These are phyloP conservation scores for Orthosia gracilis DNA, from an alignment of 2,888 invertebrate species.

Conservation along the genomic window DNA sequence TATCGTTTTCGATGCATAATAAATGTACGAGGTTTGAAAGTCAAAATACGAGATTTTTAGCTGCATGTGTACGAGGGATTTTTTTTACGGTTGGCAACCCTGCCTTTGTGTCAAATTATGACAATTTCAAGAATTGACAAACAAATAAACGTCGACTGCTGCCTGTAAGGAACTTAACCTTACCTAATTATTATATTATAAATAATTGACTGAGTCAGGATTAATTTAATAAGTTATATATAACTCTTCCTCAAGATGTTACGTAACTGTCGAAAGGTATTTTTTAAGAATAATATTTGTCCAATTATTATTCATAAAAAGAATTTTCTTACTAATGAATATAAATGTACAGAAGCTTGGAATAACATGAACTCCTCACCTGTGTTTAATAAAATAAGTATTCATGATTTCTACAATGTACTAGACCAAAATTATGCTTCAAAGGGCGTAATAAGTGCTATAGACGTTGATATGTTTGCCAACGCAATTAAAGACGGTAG, in stretches of 20 bases:
- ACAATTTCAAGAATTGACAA: too few relatives aligned
- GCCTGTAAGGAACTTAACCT: constrained; percentile 15
- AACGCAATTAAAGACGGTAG: constrained; percentile 91
- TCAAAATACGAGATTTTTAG: too few relatives aligned
- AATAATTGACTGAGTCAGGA: background rate
- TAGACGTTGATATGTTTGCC: constrained; percentile 96
- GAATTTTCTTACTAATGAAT: constrained; percentile 93
- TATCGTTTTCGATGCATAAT: too few relatives aligned
- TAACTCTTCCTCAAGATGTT: constrained; percentile 67
- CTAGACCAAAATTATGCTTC: constrained; percentile 93
- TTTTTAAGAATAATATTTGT: constrained; percentile 60
- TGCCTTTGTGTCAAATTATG: too few relatives aligned
- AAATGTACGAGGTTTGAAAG: too few relatives aligned
- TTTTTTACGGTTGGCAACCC: too few relatives aligned
- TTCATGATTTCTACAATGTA: constrained; percentile 93
- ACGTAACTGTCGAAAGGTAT: constrained; percentile 68
- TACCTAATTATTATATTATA: background rate
- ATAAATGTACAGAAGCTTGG: constrained; percentile 94
- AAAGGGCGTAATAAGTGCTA: constrained; percentile 92
- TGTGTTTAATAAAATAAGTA: constrained; percentile 92
- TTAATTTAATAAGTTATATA: background rate
- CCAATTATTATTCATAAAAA: constrained; percentile 72
- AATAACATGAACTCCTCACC: constrained; percentile 92
- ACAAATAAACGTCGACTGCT: background rate
- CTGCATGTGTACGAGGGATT: too few relatives aligned